A percentile compares a stretch with the other conserved stretches of the same genome.
phyloP scores from a whole-genome alignment of 1,140 invertebrate species.

The Spodoptera frugiperda region DNA sequence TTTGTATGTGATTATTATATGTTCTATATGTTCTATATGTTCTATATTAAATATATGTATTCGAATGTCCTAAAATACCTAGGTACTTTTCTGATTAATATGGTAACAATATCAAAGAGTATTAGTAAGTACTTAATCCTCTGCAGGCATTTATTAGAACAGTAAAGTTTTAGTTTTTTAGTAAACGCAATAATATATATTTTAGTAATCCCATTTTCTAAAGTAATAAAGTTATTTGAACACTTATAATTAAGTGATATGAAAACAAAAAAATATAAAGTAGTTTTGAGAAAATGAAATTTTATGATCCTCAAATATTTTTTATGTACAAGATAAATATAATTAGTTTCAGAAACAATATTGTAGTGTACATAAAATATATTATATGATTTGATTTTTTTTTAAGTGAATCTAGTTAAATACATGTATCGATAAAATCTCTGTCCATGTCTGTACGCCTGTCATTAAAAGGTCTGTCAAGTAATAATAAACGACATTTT shows the following conservation, averaged over 20 bases:
- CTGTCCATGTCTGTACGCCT: not conserved
- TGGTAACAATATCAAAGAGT: not conserved
- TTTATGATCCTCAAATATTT: constrained; percentile 6
- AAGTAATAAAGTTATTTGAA: not conserved
- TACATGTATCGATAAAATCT: not conserved
- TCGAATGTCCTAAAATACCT: not conserved
- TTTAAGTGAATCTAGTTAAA: not conserved
- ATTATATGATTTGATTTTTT: not conserved
- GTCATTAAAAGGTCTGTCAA: not conserved
- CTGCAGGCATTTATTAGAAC: no score
- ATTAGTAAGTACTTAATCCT: no score
- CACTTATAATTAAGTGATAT: constrained; percentile 1
- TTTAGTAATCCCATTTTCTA: not conserved
- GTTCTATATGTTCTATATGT: no score
- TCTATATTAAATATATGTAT: no score
- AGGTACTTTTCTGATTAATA: not conserved
- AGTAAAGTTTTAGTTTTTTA: no score
- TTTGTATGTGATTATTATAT: no score
- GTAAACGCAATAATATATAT: not conserved
- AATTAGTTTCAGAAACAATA: not conserved
- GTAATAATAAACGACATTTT: not conserved
- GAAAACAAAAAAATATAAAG: not conserved
- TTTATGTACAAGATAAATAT: not conserved
- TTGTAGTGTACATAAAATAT: not conserved
- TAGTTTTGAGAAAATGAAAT: not conserved